Evolutionary conservation across 2,888 invertebrate genomes (phyloP), one percentile per base, ranked within the genome.

Genomic region (Phytoseiulus persimilis): DNA sequence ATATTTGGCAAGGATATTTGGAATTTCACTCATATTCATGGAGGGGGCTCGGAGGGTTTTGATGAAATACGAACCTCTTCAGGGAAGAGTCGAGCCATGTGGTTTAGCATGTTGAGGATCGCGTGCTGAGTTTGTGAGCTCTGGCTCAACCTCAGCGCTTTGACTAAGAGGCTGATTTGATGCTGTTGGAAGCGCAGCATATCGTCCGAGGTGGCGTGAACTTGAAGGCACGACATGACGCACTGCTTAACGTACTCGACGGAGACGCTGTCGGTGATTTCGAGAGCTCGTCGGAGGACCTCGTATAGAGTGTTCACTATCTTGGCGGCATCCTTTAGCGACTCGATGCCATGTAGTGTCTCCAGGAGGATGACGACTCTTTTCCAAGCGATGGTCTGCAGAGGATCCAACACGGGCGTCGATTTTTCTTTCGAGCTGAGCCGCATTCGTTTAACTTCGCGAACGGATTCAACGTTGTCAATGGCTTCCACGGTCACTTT

Each of bases 181-280:
- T 87, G 87, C 39, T 45, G 87, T 6, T 87, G 87, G n/a, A 45
- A 39, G n/a, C 32, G 87, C 31, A 87, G 87, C n/a, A 87, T n/a
- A 9, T 18, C 87, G 87, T 87, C 32, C 28, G 87, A 87, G 33
- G 87, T 87, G 9, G 31, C 87, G n/a, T 87, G 87, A 5, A 87
- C 87, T 92, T 96, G 94, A 46, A 98, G 94, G 0, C 95, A 95
- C 0, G 96, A 95, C 0, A 98, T 93, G 31, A 96, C 94, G 32
- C 98, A 93, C 92, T 98, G 98, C 92, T 97, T 97, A 0, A 95
- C 95, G 92, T 98, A 98, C 92, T 98, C 98, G 0, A 96, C 95
- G 18, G 28, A 31, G 39, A 87, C 87, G 39, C 87, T 32, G 87
- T n/a, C 87, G 28, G 87, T 33, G n/a, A 87, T 39, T 87, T 87